Base-by-base conservation (phyloP, 2,888 invertebrate genomes). In the Willowsia nigromaculata region DNA sequence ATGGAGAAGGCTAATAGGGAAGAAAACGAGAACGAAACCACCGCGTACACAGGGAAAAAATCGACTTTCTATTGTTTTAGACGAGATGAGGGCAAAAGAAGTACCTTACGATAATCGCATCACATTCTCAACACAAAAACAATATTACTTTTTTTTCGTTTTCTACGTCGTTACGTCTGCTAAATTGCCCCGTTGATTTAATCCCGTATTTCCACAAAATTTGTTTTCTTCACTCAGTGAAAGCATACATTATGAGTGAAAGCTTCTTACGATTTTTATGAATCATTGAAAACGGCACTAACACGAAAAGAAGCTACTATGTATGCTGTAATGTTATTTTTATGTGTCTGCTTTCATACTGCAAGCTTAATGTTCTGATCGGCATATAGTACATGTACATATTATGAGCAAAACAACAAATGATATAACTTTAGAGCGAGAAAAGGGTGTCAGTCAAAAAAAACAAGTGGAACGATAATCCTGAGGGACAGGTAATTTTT, bases 401-500 rank as follows among this genome's bases (percentile, higher is more conserved):
- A 15, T 27, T 30, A 30, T 30, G 30, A 5, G 30, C 30, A 62
- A 30, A 62, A 62, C 18, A 50, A 50, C 1, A 50, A 50, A 47
- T 15, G 4, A 18, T n/a, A 50, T 18, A 50, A 18, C 50, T 50
- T 4, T 9, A 9, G 40, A 13, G 50, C 1, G 18, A 11, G 7
- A 30, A 27, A n/a, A 47, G 27, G 13, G 62, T 80, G 59, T 80
- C 37, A 40, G 37, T 59, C 81, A 81, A 80, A 59, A n/a, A n/a
- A 37, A 47, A 40, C 40, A 81, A 59, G 40, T 59, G 40, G 59
- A 22, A 82, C 40, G 40, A 65, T 82, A 82, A 82, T 68, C 68
- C 50, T 50, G 47, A 68, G 50, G 68, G 83, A 83, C 83, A 83
- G 83, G 83, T 83, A 50, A 50, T 65, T 68, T 83, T 68, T 65